Percentiles rank a stretch among this genome's conserved stretches.
These are phyloP conservation scores for Scomber colias DNA, from an alignment of 2,113 vertebrate species.

Conservation along the genomic window DNA sequence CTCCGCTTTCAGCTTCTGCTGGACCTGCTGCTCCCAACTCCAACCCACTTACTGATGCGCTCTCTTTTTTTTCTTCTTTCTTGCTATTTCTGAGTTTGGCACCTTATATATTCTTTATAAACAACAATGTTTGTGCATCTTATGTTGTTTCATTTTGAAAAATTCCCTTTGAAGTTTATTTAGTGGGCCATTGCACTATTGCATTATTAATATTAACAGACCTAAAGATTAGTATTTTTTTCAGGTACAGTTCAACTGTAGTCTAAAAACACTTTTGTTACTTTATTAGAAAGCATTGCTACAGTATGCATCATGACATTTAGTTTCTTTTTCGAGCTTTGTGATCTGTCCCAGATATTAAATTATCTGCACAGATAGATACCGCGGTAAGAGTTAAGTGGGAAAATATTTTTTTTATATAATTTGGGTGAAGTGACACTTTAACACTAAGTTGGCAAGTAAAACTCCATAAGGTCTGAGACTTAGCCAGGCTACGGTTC, in stretches of 20 bases:
- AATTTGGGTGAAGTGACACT: not conserved
- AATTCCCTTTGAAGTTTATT: slow-evolving; percentile 19
- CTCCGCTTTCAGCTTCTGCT: slow-evolving; percentile 43
- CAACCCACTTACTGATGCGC: not conserved
- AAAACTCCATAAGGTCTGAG: slow-evolving; percentile 3
- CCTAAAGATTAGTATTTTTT: slow-evolving; percentile 1
- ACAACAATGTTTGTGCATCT: not conserved
- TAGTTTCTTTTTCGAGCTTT: too few relatives aligned
- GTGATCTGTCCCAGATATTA: not conserved
- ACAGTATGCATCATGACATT: too few relatives aligned
- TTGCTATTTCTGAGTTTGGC: not conserved
- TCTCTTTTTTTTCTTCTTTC: not conserved
- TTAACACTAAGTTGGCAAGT: not conserved
- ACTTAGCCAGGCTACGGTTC: not conserved
- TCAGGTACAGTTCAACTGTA: not conserved
- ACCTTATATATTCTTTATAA: not conserved
- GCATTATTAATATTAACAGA: not conserved
- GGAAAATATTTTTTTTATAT: not conserved
- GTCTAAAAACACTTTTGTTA: not conserved
- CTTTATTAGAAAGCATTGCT: not conserved
- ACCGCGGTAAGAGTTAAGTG: not conserved
- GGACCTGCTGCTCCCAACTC: slow-evolving; percentile 46
- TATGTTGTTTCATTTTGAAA: not conserved
- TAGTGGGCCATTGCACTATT: not conserved
- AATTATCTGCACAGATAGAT: not conserved